Evolutionary conservation across 2,888 invertebrate genomes (phyloP).

Genomic region (Andrena haemorrhoa): DNA sequence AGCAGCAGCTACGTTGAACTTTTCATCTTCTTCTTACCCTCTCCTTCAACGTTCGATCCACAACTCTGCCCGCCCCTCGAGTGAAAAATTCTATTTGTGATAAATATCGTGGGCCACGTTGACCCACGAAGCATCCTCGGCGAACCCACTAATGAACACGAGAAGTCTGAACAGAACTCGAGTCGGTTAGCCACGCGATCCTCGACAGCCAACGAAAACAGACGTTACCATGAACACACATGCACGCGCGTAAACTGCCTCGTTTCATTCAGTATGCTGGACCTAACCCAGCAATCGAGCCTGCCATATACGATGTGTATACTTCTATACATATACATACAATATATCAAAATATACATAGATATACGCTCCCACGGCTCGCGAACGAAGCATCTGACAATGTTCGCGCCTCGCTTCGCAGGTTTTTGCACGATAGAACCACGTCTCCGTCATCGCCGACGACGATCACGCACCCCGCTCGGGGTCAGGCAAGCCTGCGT

Average conservation of each 20-base stretch:
- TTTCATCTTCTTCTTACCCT: no score
- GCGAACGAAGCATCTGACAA: conserved; percentile 26
- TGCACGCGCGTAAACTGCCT: conserved; percentile 40
- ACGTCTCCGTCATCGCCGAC: conserved; percentile 10
- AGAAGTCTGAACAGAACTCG: not conserved
- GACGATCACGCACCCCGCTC: conserved; percentile 1
- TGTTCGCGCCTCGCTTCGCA: conserved; percentile 24
- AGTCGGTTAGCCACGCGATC: not conserved
- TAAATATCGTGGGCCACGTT: no score
- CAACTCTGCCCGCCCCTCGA: no score
- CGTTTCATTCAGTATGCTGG: conserved; percentile 40
- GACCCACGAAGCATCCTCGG: no score
- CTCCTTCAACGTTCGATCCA: no score
- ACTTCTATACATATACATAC: conserved; percentile 40
- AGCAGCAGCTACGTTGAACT: no score
- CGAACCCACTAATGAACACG: not conserved
- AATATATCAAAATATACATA: conserved; percentile 23
- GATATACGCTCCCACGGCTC: conserved; percentile 38
- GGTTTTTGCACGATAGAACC: conserved; percentile 36
- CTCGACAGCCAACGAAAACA: conserved; percentile 25
- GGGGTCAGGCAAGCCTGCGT: not conserved
- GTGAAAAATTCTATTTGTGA: no score
- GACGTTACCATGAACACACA: conserved; percentile 30
- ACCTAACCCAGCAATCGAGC: conserved; percentile 60
- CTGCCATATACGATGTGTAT: conserved; percentile 60